Evolutionary conservation across 2,888 invertebrate species (phyloP).

Genomic region (Eristalis pertinax): DNA sequence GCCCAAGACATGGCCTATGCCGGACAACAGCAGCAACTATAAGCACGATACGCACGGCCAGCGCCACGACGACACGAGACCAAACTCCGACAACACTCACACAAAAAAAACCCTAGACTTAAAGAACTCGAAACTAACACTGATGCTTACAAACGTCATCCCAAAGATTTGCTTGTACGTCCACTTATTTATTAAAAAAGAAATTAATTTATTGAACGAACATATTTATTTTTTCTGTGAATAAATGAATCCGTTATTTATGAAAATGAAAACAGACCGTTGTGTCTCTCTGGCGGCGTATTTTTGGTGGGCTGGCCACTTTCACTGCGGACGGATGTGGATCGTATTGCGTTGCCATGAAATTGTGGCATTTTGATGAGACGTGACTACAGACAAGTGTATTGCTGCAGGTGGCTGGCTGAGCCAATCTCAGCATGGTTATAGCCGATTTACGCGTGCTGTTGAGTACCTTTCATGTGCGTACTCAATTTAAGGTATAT

Average conservation of each 20-base stretch:
- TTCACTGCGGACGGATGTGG: conserved; percentile 8
- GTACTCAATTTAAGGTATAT: too few species aligned
- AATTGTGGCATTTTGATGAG: background rate
- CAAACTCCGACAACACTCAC: conserved; percentile 56
- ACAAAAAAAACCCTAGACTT: conserved; percentile 69
- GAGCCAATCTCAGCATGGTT: background rate
- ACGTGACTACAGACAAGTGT: conserved; percentile 28
- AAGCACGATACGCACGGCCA: conserved; percentile 29
- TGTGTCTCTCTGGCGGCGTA: background rate
- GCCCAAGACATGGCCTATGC: conserved; percentile 80
- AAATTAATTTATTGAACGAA: conserved; percentile 67
- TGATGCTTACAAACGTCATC: conserved; percentile 70
- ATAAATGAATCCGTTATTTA: conserved; percentile 65
- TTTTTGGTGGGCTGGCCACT: conserved; percentile 19
- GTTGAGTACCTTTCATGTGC: too few species aligned
- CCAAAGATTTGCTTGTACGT: conserved; percentile 75
- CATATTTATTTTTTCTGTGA: conserved; percentile 70
- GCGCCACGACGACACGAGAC: conserved; percentile 57
- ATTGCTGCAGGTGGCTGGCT: background rate
- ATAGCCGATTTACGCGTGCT: too few species aligned
- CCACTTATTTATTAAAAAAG: conserved; percentile 68
- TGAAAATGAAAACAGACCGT: conserved; percentile 38
- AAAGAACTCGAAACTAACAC: conserved; percentile 68
- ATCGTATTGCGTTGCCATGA: background rate
- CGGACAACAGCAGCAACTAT: conserved; percentile 76